phyloP scores from a whole-genome alignment of 2,113 vertebrate species.

The Muntiacus muntjak region DNA sequence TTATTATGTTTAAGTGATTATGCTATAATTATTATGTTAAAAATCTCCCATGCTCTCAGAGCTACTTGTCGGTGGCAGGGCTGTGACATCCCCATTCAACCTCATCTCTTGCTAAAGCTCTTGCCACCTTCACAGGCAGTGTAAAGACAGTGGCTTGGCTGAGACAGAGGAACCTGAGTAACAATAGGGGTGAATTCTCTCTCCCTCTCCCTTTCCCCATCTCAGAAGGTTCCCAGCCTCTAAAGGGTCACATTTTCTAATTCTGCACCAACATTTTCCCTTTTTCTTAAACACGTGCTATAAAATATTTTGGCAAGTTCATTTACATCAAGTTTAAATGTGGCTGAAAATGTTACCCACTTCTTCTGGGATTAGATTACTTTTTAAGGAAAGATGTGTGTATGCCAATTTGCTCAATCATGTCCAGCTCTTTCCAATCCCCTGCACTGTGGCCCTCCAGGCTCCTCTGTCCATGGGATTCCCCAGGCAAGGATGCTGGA shows the following conservation, averaged over 20 bases:
- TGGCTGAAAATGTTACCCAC: not conserved
- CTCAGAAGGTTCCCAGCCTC: not conserved
- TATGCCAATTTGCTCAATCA: not conserved
- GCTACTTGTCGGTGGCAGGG: slow-evolving; percentile 45
- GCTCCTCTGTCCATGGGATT: not conserved
- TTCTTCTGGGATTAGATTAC: not conserved
- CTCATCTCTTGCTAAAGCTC: slow-evolving; percentile 17
- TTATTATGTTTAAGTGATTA: slow-evolving; percentile 76
- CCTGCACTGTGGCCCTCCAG: not conserved
- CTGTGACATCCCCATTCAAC: slow-evolving; percentile 64
- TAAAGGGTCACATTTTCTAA: not conserved
- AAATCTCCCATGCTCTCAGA: slow-evolving; percentile 65
- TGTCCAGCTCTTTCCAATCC: not conserved
- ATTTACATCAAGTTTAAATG: not conserved
- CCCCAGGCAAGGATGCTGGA: not conserved
- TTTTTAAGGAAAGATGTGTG: not conserved
- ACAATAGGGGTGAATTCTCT: rapidly evolving
- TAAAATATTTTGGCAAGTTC: not conserved
- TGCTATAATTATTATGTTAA: slow-evolving; percentile 76
- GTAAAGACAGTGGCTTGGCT: not conserved
- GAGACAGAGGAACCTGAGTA: not conserved
- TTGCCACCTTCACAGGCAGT: slow-evolving; percentile 25
- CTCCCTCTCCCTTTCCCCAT: too few relatives aligned
- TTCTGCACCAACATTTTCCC: not conserved
- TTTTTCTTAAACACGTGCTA: not conserved